Base-by-base conservation (phyloP, 2,888 invertebrate species). In the Ornithoptera alexandrae region DNA sequence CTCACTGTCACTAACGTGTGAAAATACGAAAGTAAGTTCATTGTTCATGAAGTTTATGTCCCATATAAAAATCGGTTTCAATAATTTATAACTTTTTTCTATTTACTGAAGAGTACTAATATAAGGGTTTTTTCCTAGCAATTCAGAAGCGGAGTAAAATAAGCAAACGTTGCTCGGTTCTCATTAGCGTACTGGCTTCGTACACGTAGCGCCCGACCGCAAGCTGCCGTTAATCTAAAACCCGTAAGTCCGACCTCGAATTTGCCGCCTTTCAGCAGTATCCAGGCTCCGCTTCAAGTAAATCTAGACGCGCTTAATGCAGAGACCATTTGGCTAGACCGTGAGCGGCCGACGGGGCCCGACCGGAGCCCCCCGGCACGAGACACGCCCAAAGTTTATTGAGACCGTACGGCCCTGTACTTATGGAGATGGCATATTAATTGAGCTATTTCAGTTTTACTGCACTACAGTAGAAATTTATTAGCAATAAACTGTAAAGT, bases 261-360 rank as follows among this genome's bases (percentile, higher is more conserved):
- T 36, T 57, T 57, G 30, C 24, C 17, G 53, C 56, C 6, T 53
- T 36, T 58, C 24, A 65, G 58, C 57, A 24, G 20, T 50, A 46
- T n/a, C 64, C 10, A 20, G 22, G 20, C 62, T 18, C 24, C 15
- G 10, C 50, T 20, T 12, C 59, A 62, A 62, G 63, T 68, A 68
- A 50, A 68, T 68, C 63, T 58, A 67, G 39, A 17, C 1, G 8
- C 62, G 20, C 42, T 67, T 42, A 67, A 42, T 36, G 50, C 62
- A 58, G 42, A 57, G 39, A 46, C 62, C 46, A 63, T 68, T 58
- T 30, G 62, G 50, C 62, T n/a, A 30, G 62, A 58, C 57, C 58
- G 68, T 63, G 62, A 68, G 56, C 36, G 12, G 0, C 58, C 22
- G 2, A 36, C 53, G 62, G 57, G 18, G 67, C 30, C 62, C 30